phyloP scores from a whole-genome alignment of 2,888 invertebrate species.

The Oscheius sp. region DNA sequence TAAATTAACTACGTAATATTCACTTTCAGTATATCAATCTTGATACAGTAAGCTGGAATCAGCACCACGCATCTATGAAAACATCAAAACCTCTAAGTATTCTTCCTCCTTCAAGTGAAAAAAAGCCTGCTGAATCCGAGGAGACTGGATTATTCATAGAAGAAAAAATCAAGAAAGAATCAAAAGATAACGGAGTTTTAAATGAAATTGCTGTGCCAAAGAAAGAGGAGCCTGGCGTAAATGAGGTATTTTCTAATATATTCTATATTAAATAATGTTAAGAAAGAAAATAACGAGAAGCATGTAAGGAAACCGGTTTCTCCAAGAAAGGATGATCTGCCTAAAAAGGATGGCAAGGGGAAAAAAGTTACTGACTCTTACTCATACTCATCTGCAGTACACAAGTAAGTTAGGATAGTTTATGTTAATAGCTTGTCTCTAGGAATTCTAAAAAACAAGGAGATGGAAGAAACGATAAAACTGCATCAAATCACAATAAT shows the following conservation, averaged over 20 bases:
- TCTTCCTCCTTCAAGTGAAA: not conserved
- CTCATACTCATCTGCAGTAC: slow-evolving; percentile 14
- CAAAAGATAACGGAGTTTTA: too few species aligned
- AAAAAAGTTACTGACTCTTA: not conserved
- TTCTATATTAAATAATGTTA: not conserved
- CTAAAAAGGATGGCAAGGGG: not conserved
- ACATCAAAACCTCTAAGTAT: slow-evolving; percentile 27
- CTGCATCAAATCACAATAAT: not conserved
- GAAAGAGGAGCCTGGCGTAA: not conserved
- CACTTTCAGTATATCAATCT: slow-evolving; percentile 28
- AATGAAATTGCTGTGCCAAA: not conserved
- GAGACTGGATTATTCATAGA: not conserved
- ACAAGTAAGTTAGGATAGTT: not conserved
- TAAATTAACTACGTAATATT: not conserved
- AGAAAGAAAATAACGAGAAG: slow-evolving; percentile 2
- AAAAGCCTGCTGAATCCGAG: not conserved
- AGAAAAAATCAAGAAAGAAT: not conserved
- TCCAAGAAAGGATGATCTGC: slow-evolving; percentile 8
- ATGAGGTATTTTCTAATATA: slow-evolving; percentile 8
- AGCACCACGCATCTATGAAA: not conserved
- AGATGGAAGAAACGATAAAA: not conserved
- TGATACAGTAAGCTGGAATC: slow-evolving; percentile 13
- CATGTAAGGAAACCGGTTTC: not conserved
- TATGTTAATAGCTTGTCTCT: not conserved
- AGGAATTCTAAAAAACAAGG: slow-evolving; percentile 10